A percentile compares a stretch with the other conserved stretches of the same genome.
These are phyloP conservation scores for Ormia ochracea DNA, from an alignment of 2,888 invertebrate genomes.

Conservation along the genomic window DNA sequence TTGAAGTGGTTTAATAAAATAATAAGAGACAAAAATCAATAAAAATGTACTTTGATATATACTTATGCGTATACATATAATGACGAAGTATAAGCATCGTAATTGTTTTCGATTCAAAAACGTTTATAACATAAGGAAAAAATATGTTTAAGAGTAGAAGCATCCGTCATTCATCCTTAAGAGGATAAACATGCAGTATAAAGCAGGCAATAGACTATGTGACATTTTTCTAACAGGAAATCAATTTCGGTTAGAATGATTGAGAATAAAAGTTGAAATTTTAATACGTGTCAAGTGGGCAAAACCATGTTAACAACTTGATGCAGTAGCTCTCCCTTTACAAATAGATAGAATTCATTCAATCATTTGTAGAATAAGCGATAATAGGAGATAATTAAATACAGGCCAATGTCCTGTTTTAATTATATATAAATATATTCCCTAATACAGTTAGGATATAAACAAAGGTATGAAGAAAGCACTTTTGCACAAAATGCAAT, in stretches of 20 bases:
- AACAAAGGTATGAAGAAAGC: no score
- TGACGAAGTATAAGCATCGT: background rate
- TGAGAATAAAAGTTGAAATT: background rate
- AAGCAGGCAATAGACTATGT: no score
- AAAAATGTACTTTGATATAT: background rate
- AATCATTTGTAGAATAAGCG: background rate
- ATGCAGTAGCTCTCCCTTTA: background rate
- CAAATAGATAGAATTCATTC: background rate
- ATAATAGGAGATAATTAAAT: no score
- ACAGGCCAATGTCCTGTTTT: no score
- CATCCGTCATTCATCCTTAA: constrained; percentile 5
- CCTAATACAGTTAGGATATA: no score
- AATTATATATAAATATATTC: no score
- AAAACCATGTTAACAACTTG: background rate
- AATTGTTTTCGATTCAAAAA: constrained; percentile 1
- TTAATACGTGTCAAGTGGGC: constrained; percentile 24
- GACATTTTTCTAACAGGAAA: constrained; percentile 6
- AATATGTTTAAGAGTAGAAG: background rate
- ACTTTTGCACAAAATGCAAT: no score
- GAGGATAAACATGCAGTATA: background rate
- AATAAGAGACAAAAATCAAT: constrained; percentile 13
- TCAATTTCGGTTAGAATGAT: background rate
- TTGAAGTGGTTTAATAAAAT: constrained; percentile 21
- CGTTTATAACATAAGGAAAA: background rate
- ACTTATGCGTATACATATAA: background rate